phyloP scores from a whole-genome alignment of 2,797 vertebrate species.

The Hapalemur alaotrensis region DNA sequence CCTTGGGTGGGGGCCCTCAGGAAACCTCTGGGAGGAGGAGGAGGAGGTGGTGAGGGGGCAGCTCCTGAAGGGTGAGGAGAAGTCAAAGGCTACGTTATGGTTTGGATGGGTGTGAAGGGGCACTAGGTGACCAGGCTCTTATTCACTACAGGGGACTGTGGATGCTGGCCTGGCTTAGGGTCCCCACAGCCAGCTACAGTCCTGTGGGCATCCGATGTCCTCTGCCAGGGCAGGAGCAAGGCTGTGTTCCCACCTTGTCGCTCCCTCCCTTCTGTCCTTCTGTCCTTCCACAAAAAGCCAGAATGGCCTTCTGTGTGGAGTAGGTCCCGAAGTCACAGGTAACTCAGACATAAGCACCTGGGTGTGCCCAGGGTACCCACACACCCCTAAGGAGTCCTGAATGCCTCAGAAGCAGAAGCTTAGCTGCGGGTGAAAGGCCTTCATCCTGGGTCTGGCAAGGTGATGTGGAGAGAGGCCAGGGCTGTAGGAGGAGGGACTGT shows the following conservation, averaged over 20 bases:
- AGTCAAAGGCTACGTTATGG: background rate
- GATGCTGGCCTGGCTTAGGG: background rate
- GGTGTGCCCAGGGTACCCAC: fast-evolving
- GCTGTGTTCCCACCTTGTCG: background rate
- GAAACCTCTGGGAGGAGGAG: background rate
- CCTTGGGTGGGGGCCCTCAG: too few relatives aligned
- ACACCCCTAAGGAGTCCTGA: background rate
- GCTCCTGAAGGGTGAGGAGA: background rate
- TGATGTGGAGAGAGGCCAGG: background rate
- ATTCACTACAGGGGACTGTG: fast-evolving
- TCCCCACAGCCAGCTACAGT: background rate
- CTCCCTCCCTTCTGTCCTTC: background rate
- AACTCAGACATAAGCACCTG: background rate
- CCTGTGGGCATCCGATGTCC: background rate
- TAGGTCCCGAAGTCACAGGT: background rate
- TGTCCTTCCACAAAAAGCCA: background rate
- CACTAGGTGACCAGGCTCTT: background rate
- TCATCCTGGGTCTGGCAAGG: background rate
- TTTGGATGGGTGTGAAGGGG: background rate
- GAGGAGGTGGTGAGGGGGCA: background rate
- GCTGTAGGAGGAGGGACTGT: background rate
- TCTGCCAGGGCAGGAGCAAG: background rate
- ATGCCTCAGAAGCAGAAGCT: background rate
- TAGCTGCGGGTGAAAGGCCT: background rate
- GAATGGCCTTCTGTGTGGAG: background rate